Conservation (phyloP, 23 tunicate species). For the Styela clava region DNA sequence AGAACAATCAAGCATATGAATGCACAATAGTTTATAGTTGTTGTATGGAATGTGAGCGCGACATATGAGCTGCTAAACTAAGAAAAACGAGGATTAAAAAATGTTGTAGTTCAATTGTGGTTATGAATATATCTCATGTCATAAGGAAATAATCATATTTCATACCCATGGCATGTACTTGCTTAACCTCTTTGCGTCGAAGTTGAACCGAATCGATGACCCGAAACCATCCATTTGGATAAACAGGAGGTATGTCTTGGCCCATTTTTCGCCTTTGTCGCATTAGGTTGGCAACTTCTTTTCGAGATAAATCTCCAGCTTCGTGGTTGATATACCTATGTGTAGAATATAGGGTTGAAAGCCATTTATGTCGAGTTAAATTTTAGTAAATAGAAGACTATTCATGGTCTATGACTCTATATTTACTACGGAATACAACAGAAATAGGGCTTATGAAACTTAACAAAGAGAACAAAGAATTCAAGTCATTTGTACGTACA, state of each 20-base stretch:
- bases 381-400: too few species aligned
- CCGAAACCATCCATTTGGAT: conserved; percentile 92
- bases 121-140: too few species aligned
- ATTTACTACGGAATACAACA: too few species aligned
- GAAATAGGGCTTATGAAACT: neutral
- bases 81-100: too few species aligned
- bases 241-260: conserved; percentile 78
- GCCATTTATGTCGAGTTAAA: too few species aligned
- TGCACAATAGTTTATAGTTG: too few species aligned
- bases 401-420: too few species aligned
- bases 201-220: conserved; percentile 56
- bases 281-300: conserved; percentile 69
- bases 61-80: too few species aligned
- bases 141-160: too few species aligned
- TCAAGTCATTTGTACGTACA: neutral
- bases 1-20: too few species aligned
- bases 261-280: conserved; percentile 73
- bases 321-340: conserved; percentile 21
- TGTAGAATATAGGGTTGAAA: neutral
- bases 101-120: too few species aligned
- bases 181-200: conserved; percentile 58
- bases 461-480: neutral
- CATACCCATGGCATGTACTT: conserved; percentile 79
- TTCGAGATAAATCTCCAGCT: conserved; percentile 17
- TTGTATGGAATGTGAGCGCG: too few species aligned